phyloP scores from a whole-genome alignment of 2,113 vertebrate species.

The Arenaria interpres region DNA sequence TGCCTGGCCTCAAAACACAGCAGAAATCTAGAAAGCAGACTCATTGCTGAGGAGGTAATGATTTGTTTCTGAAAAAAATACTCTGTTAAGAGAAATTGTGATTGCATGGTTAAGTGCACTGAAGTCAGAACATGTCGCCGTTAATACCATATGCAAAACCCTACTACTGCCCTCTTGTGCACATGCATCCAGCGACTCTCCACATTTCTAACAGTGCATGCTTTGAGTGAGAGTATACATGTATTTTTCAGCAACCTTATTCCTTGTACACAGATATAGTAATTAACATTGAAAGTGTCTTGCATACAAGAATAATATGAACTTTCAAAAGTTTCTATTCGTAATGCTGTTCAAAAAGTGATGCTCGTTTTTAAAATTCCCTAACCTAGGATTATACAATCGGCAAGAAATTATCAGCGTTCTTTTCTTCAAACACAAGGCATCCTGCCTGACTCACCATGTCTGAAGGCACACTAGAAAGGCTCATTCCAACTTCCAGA shows the following conservation, averaged over 20 bases:
- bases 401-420: background rate
- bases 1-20: background rate
- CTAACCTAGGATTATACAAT: background rate
- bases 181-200: background rate
- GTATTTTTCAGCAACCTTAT: background rate
- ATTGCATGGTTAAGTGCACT: background rate
- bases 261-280: background rate
- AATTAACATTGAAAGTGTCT: background rate
- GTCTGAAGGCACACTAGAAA: background rate
- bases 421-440: background rate
- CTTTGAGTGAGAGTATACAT: background rate
- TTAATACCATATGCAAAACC: background rate
- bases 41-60: background rate
- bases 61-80: background rate
- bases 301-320: background rate
- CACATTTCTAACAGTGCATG: background rate
- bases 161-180: conserved; percentile 67
- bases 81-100: background rate
- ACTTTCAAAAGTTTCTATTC: background rate
- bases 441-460: background rate
- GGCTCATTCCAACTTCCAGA: background rate
- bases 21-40: background rate
- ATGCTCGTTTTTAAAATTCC: background rate
- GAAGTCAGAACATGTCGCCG: background rate
- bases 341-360: background rate